These are phyloP conservation scores for Oreochromis niloticus DNA, from an alignment of 2,113 vertebrate genomes.

Conservation along the genomic window DNA sequence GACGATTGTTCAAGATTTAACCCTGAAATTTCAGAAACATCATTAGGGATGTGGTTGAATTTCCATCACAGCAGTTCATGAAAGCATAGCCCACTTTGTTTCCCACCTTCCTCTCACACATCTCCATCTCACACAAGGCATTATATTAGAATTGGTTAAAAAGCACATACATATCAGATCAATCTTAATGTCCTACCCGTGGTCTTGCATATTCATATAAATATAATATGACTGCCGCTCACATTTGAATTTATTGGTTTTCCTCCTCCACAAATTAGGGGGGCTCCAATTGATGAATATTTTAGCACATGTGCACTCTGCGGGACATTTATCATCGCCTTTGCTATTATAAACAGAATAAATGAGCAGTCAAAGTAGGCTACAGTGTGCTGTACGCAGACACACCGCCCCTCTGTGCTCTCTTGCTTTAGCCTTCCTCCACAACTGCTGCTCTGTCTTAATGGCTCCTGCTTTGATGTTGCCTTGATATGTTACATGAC, in stretches of 20 bases:
- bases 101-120: constrained; percentile 17
- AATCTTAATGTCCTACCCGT: constrained; percentile 69
- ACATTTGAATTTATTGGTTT: constrained; percentile 75
- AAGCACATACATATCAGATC: constrained; percentile 53
- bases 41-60: constrained; percentile 22
- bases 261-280: constrained; percentile 73
- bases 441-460: background rate
- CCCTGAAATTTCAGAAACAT: constrained; percentile 19
- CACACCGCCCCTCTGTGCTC: constrained; percentile 15
- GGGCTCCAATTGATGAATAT: constrained; percentile 89
- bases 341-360: constrained; percentile 95
- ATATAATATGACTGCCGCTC: constrained; percentile 70
- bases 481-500: background rate
- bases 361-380: constrained; percentile 93
- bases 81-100: constrained; percentile 16
- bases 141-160: constrained; percentile 52
- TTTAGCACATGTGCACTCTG: constrained; percentile 97
- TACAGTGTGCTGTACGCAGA: constrained; percentile 70
- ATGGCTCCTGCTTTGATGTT: constrained; percentile 9
- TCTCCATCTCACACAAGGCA: constrained; percentile 21
- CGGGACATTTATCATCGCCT: constrained; percentile 92
- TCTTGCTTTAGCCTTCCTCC: background rate
- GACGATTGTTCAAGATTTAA: background rate
- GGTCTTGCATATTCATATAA: constrained; percentile 73
- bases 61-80: constrained; percentile 2